Evolutionary conservation across 2,888 invertebrate species (phyloP).

Genomic region (Alviniconcha strummeri): DNA sequence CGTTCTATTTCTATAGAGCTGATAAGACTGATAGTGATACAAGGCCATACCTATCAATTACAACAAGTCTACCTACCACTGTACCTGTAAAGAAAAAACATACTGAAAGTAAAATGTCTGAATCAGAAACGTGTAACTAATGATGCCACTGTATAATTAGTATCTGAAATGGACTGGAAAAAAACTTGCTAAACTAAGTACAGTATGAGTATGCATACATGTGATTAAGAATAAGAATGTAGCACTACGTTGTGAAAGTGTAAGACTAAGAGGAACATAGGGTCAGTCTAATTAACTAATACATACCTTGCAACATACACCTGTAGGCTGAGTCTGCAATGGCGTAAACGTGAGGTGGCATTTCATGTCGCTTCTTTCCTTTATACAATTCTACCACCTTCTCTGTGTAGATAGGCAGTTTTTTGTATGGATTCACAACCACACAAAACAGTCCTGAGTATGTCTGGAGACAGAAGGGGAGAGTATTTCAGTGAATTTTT

Average conservation of each 20-base stretch:
- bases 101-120: not conserved
- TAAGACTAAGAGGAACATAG: no score
- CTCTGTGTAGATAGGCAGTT: conserved; percentile 99
- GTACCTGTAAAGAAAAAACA: not conserved
- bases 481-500: no score
- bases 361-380: conserved; percentile 98
- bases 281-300: no score
- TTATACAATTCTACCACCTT: conserved; percentile 99
- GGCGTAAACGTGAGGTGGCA: conserved; percentile 99
- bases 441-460: conserved; percentile 99
- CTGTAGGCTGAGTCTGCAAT: conserved; percentile 99
- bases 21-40: no score
- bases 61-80: not conserved
- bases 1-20: no score
- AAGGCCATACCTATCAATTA: no score
- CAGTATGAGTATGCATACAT: not conserved
- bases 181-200: not conserved
- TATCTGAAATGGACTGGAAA: no score
- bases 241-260: no score
- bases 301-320: conserved; percentile 96
- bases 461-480: conserved; percentile 81
- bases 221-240: not conserved
- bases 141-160: no score
- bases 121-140: no score
- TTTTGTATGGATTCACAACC: conserved; percentile 99